phyloP scores from a whole-genome alignment of 2,797 vertebrate species.

The Melopsittacus undulatus region DNA sequence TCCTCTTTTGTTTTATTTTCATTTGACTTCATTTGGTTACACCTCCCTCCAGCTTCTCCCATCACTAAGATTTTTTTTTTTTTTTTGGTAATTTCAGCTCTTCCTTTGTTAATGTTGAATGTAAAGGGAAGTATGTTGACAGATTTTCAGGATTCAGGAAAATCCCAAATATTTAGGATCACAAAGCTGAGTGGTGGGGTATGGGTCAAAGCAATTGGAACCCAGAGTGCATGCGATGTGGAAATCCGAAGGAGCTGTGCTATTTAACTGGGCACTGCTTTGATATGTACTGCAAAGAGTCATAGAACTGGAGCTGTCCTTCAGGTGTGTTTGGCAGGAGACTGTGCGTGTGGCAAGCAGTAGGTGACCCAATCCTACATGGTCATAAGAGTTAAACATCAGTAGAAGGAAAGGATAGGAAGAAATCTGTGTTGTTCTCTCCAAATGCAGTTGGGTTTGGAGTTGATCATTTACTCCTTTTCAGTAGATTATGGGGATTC shows the following conservation, averaged over 20 bases:
- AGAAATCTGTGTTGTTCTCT: not conserved
- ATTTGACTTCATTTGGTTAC: conserved; percentile 49
- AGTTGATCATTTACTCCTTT: not conserved
- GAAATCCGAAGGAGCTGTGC: not conserved
- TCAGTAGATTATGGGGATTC: not conserved
- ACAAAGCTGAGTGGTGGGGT: not conserved
- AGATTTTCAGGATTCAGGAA: conserved; percentile 6
- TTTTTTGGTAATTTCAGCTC: conserved; percentile 7
- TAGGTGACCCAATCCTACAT: rapidly evolving
- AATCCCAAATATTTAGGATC: not conserved
- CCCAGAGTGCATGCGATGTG: not conserved
- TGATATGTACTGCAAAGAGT: not conserved
- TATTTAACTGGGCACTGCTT: not conserved
- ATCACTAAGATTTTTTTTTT: not conserved
- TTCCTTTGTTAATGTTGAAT: conserved; percentile 50
- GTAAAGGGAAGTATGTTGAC: not conserved
- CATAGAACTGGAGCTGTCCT: rapidly evolving
- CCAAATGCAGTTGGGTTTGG: not conserved
- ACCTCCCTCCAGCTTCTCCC: conserved; percentile 35
- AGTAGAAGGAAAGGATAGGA: not conserved
- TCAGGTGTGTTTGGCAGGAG: not conserved
- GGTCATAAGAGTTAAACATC: rapidly evolving
- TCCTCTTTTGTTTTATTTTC: conserved; percentile 61
- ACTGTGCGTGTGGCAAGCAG: rapidly evolving
- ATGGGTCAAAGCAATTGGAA: not conserved